Conservation (phyloP, 2,113 vertebrate species). For the Junco hyemalis region DNA sequence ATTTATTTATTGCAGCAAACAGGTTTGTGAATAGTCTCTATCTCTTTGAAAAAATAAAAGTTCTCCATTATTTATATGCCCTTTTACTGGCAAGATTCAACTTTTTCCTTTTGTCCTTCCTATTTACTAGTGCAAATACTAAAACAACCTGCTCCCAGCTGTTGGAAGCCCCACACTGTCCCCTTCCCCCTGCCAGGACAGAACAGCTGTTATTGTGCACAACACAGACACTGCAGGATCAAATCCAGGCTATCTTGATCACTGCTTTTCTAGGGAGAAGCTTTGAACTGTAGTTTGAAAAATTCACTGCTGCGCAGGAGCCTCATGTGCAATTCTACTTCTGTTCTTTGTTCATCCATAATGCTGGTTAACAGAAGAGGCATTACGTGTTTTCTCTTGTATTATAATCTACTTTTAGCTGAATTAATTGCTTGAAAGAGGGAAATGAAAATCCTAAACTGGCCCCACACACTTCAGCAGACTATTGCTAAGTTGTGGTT, state of each 20-base stretch:
- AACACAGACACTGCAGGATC: background rate
- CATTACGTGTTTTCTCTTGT: background rate
- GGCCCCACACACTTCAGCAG: background rate
- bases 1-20: background rate
- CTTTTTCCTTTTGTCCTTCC: slow-evolving; percentile 9
- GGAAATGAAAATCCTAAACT: background rate
- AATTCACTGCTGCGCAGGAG: background rate
- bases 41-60: background rate
- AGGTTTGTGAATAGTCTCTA: background rate
- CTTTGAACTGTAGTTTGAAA: background rate
- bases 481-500: background rate
- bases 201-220: background rate
- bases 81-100: background rate
- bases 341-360: background rate
- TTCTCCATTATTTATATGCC: background rate
- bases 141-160: background rate
- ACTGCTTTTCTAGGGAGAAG: background rate
- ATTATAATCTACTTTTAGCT: background rate
- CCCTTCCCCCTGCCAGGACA: background rate
- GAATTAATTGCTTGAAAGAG: background rate
- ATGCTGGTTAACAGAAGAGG: background rate
- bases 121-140: background rate
- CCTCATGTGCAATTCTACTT: background rate
- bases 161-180: background rate
- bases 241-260: background rate